A percentile compares a stretch with the other conserved stretches of the same genome.
These are phyloP conservation scores for Clinocottus analis DNA, from an alignment of 2,113 vertebrate species.

Conservation along the genomic window DNA sequence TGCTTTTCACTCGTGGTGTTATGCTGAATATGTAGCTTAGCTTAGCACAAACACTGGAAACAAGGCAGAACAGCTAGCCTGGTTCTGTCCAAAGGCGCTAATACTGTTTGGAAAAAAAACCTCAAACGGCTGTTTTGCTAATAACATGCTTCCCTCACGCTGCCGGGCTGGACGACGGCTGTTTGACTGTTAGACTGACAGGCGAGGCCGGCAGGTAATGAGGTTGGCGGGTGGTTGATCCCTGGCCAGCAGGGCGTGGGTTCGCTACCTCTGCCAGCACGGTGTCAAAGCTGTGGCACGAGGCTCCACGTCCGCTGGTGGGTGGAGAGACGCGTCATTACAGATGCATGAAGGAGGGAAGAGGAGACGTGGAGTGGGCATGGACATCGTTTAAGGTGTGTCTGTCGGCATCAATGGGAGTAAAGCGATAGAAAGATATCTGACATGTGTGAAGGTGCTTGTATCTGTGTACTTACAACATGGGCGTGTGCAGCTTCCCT, in stretches of 20 bases:
- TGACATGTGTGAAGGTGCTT: slow-evolving; percentile 7
- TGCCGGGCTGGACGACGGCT: background rate
- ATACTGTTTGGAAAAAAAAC: no score
- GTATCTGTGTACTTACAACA: slow-evolving; percentile 23
- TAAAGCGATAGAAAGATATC: slow-evolving; percentile 7
- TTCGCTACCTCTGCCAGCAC: slow-evolving; percentile 59
- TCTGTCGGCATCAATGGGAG: slow-evolving; percentile 17
- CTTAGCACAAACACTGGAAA: background rate
- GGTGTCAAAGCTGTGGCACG: slow-evolving; percentile 54
- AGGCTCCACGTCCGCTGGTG: slow-evolving; percentile 46
- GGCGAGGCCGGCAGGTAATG: slow-evolving; percentile 51
- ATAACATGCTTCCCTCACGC: background rate
- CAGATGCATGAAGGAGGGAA: slow-evolving; percentile 54
- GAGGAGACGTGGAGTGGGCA: slow-evolving; percentile 5
- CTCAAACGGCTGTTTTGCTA: no score
- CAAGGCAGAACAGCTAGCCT: background rate
- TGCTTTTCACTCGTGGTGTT: background rate
- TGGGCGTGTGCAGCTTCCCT: slow-evolving; percentile 59
- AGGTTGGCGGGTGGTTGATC: slow-evolving; percentile 43
- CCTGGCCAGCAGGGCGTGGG: slow-evolving; percentile 62
- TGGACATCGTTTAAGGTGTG: slow-evolving; percentile 1
- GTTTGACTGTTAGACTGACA: slow-evolving; percentile 27
- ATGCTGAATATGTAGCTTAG: background rate
- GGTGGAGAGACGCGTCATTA: slow-evolving; percentile 65
- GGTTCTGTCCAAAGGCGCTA: background rate